Conservation (phyloP, 2,113 vertebrate genomes). For the Motacilla tschutschensis region DNA sequence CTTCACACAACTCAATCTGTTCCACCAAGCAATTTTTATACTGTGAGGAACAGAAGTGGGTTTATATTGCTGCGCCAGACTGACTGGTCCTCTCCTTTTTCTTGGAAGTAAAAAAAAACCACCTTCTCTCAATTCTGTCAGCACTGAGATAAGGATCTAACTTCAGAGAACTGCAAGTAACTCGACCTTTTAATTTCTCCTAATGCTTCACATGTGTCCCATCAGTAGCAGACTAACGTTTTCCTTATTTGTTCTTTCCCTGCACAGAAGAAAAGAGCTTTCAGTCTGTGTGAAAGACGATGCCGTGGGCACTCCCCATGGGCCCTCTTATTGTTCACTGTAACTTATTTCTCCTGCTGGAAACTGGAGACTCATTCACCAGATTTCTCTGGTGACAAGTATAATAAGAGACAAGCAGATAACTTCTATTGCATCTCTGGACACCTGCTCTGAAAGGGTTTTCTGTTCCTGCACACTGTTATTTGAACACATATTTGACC, state of each 20-base stretch:
- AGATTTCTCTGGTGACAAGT: background rate
- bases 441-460: conserved; percentile 19
- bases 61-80: background rate
- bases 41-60: background rate
- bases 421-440: background rate
- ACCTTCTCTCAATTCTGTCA: background rate
- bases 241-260: conserved; percentile 13
- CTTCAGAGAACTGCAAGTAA: conserved; percentile 9
- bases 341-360: background rate
- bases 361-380: background rate
- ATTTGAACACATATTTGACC: background rate
- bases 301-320: background rate
- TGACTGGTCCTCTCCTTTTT: background rate
- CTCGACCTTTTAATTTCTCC: conserved; percentile 10
- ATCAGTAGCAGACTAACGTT: background rate
- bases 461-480: background rate
- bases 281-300: background rate
- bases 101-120: background rate
- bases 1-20: background rate
- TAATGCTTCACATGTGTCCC: background rate
- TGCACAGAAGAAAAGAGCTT: background rate
- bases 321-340: conserved; percentile 15
- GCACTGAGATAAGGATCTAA: background rate
- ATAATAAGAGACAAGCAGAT: background rate
- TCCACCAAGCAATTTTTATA: background rate